Conservation (phyloP, 2,888 invertebrate genomes). For the Drosophila heteroneura region DNA sequence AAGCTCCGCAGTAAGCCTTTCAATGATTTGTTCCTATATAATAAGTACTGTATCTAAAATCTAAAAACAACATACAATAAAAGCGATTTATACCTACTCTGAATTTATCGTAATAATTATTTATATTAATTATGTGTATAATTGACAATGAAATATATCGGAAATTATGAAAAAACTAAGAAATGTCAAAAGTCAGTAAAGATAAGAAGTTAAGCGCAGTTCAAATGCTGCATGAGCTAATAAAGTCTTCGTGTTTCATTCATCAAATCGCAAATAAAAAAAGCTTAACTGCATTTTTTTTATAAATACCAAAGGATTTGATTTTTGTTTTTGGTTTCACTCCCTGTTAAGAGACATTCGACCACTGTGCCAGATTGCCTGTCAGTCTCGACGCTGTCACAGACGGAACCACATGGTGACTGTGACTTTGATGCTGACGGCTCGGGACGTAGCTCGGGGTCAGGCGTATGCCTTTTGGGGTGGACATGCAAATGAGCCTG, state of each 20-base stretch:
- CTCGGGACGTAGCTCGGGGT: constrained; percentile 37
- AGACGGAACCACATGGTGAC: constrained; percentile 77
- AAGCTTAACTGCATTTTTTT: not conserved
- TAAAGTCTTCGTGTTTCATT: not conserved
- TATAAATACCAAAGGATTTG: not conserved
- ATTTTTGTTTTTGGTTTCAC: not conserved
- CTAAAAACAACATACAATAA: not conserved
- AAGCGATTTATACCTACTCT: not conserved
- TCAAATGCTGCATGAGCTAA: not conserved
- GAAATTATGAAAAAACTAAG: not conserved
- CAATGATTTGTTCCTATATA: not conserved
- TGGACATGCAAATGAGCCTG: constrained; percentile 80
- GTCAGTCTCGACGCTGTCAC: constrained; percentile 73
- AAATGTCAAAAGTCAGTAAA: too few species aligned
- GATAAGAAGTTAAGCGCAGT: not conserved
- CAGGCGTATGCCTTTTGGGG: constrained; percentile 37
- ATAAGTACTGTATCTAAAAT: too few species aligned
- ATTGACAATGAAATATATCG: not conserved
- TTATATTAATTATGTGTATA: not conserved
- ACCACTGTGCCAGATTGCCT: constrained; percentile 55
- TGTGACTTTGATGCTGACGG: constrained; percentile 61
- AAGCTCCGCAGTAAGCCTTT: not conserved
- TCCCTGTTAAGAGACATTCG: not conserved
- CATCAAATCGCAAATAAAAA: not conserved
- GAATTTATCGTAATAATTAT: not conserved